Evolutionary conservation across 1,140 invertebrate genomes (phyloP).

Genomic region (Euglossa dilemma): DNA sequence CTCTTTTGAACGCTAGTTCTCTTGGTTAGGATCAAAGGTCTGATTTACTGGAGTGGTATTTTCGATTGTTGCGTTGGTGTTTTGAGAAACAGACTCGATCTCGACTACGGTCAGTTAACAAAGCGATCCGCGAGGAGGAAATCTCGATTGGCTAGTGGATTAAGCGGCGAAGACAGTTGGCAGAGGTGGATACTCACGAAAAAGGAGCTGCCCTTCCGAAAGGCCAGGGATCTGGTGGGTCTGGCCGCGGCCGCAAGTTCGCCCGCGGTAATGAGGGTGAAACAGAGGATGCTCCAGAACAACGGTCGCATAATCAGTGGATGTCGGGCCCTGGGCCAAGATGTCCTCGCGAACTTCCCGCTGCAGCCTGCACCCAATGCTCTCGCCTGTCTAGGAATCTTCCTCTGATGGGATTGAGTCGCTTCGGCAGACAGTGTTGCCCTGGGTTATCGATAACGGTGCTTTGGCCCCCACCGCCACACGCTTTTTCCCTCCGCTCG

Average conservation of each 20-base stretch:
- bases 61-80: no score
- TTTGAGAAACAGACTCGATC: no score
- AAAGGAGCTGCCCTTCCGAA: slow-evolving; percentile 77
- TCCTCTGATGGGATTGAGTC: slow-evolving; percentile 3
- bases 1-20: no score
- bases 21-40: no score
- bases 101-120: neutral
- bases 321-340: slow-evolving; percentile 9
- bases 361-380: slow-evolving; percentile 48
- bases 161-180: neutral
- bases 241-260: slow-evolving; percentile 34
- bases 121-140: no score
- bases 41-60: no score
- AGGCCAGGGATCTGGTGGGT: slow-evolving; percentile 72
- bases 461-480: neutral
- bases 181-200: slow-evolving; percentile 75
- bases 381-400: slow-evolving; percentile 11
- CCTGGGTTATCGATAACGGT: slow-evolving; percentile 24
- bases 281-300: slow-evolving; percentile 60
- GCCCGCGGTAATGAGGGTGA: slow-evolving; percentile 41
- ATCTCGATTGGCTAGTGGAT: neutral
- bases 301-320: slow-evolving; percentile 61
- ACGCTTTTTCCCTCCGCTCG: neutral
- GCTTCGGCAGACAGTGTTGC: slow-evolving; percentile 26
- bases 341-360: slow-evolving; percentile 52